Evolutionary conservation across 2,888 invertebrate species (phyloP).

Genomic region (Ptilodon capucinus): DNA sequence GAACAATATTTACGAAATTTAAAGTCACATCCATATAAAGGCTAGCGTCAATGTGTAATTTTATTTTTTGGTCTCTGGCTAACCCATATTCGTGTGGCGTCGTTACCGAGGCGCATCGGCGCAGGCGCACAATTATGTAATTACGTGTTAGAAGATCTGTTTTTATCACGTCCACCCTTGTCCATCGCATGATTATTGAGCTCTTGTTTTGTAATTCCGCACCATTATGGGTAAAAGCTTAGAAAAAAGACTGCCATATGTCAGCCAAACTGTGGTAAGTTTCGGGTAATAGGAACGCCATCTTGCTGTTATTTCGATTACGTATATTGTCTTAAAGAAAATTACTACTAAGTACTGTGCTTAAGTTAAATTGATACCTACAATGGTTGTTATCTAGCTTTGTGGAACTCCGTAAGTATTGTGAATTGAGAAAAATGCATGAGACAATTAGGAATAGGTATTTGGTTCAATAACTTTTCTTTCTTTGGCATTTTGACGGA

Average conservation of each 20-base stretch:
- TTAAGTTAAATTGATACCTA: no score
- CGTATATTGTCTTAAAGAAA: no score
- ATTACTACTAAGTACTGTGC: no score
- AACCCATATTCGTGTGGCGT: slow-evolving; percentile 78
- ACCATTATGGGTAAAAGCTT: slow-evolving; percentile 47
- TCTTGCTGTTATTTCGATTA: neutral
- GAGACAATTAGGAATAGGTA: no score
- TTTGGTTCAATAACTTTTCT: no score
- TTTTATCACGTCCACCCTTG: slow-evolving; percentile 83
- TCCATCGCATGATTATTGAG: slow-evolving; percentile 78
- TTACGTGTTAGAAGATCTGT: slow-evolving; percentile 82
- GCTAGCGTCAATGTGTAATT: slow-evolving; percentile 40
- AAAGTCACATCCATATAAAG: slow-evolving; percentile 36
- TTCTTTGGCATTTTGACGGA: no score
- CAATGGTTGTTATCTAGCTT: no score
- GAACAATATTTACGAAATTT: neutral
- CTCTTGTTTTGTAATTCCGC: slow-evolving; percentile 75
- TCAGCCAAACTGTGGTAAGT: slow-evolving; percentile 9
- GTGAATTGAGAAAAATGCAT: no score
- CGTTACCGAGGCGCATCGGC: slow-evolving; percentile 67
- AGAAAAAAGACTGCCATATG: slow-evolving; percentile 50
- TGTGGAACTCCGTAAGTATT: no score
- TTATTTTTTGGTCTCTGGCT: slow-evolving; percentile 64
- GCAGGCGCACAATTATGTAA: slow-evolving; percentile 80
- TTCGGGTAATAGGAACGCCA: neutral